These are phyloP conservation scores for Lagopus leucura DNA, from an alignment of 2,113 vertebrate species.

Conservation along the genomic window DNA sequence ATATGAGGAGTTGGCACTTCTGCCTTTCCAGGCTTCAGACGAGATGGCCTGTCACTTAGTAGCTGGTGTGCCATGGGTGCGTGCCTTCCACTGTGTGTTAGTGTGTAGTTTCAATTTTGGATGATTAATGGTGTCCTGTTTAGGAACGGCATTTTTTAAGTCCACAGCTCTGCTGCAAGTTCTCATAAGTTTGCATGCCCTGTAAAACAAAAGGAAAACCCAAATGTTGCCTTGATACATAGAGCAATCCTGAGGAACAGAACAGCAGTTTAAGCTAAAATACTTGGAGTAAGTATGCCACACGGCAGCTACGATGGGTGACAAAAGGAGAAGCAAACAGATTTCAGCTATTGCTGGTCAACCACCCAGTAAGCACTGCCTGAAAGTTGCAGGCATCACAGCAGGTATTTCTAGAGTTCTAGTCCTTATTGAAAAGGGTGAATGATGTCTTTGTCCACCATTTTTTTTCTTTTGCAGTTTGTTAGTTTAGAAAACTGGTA, in stretches of 20 bases:
- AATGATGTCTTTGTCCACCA: neutral
- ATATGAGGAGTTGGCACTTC: neutral
- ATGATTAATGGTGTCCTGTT: neutral
- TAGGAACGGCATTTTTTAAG: neutral
- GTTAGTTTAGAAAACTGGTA: neutral
- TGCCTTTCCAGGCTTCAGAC: neutral
- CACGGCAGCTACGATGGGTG: neutral
- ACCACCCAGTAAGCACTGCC: neutral
- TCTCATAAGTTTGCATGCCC: neutral
- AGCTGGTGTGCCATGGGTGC: neutral
- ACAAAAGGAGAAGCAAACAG: neutral
- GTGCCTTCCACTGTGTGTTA: neutral
- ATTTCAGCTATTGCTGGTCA: neutral
- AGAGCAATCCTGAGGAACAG: neutral
- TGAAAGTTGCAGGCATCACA: neutral
- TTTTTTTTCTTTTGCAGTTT: neutral
- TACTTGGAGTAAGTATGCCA: neutral
- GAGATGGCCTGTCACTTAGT: neutral
- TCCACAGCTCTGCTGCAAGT: neutral
- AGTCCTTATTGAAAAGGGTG: neutral
- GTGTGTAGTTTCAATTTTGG: neutral
- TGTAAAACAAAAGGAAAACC: neutral
- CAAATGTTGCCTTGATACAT: fast-evolving
- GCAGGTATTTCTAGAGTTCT: neutral
- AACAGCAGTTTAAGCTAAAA: neutral